These are phyloP conservation scores for Solenopsis fugax DNA, from an alignment of 1,140 invertebrate genomes.

Conservation along the genomic window DNA sequence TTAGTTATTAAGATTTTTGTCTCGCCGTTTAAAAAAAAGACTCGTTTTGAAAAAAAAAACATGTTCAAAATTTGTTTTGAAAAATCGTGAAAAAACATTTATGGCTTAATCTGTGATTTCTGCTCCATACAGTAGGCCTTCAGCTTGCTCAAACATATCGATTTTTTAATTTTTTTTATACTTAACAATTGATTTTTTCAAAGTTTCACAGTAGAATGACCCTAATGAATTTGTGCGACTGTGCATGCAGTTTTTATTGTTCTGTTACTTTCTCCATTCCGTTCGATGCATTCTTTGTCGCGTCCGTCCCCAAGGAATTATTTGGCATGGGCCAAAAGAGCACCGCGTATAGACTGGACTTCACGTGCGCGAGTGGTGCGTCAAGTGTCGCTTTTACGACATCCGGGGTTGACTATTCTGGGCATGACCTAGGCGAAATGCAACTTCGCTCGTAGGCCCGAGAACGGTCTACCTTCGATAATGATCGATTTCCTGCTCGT, in stretches of 20 bases:
- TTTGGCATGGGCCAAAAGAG: background rate
- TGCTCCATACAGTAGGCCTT: too few relatives aligned
- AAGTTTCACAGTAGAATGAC: too few relatives aligned
- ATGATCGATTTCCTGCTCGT: conserved; percentile 61
- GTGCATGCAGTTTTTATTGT: background rate
- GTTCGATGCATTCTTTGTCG: background rate
- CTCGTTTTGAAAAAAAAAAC: too few relatives aligned
- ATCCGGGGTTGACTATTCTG: conserved; percentile 64
- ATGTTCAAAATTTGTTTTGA: too few relatives aligned
- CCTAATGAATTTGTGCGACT: background rate
- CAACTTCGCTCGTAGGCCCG: conserved; percentile 29
- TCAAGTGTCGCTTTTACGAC: conserved; percentile 18
- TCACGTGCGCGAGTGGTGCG: conserved; percentile 3
- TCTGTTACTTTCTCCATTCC: background rate
- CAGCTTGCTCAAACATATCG: too few relatives aligned
- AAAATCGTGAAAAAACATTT: too few relatives aligned
- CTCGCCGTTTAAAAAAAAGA: too few relatives aligned
- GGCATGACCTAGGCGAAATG: conserved; percentile 66
- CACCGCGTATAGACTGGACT: background rate
- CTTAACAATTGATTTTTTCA: too few relatives aligned
- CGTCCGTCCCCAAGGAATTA: background rate
- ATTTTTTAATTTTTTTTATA: too few relatives aligned
- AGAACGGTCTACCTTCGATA: conserved; percentile 39
- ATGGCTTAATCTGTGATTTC: too few relatives aligned
- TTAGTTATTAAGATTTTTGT: too few relatives aligned